Percentiles rank a stretch among this genome's conserved stretches.
phyloP scores from a whole-genome alignment of 2,888 invertebrate genomes.

The Gisinianus flammeolus region DNA sequence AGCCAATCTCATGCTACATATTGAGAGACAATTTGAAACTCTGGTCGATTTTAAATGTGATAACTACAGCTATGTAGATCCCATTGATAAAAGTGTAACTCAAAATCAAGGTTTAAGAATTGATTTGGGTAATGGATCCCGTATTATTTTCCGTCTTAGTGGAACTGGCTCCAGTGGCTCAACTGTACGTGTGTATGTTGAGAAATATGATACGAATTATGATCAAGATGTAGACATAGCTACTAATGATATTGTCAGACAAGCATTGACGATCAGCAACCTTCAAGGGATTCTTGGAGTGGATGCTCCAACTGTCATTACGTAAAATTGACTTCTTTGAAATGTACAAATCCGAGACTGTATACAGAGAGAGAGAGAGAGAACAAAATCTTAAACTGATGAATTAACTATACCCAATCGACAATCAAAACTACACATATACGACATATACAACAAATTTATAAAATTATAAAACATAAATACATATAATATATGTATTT shows the following conservation, averaged over 20 bases:
- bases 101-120: constrained; percentile 82
- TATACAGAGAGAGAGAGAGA: too few relatives aligned
- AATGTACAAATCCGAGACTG: too few relatives aligned
- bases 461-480: too few relatives aligned
- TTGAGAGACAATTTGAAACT: constrained; percentile 44
- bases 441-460: too few relatives aligned
- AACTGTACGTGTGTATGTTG: constrained; percentile 94
- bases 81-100: constrained; percentile 75
- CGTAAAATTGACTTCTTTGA: too few relatives aligned
- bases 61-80: constrained; percentile 95
- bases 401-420: too few relatives aligned
- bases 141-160: constrained; percentile 90
- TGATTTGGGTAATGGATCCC: constrained; percentile 91
- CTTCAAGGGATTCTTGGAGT: constrained; percentile 86
- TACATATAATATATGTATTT: too few relatives aligned
- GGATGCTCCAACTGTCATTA: constrained; percentile 93
- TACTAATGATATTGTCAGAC: constrained; percentile 84
- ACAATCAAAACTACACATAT: too few relatives aligned
- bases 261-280: constrained; percentile 83
- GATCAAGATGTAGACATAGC: constrained; percentile 63
- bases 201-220: constrained; percentile 76
- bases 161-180: constrained; percentile 99
- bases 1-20: constrained; percentile 83
- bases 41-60: constrained; percentile 69
- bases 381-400: too few relatives aligned